A percentile compares a stretch with the other conserved stretches of the same genome.
phyloP scores from a whole-genome alignment of 2,888 invertebrate species.

The Scelioninae gen. 1 region DNA sequence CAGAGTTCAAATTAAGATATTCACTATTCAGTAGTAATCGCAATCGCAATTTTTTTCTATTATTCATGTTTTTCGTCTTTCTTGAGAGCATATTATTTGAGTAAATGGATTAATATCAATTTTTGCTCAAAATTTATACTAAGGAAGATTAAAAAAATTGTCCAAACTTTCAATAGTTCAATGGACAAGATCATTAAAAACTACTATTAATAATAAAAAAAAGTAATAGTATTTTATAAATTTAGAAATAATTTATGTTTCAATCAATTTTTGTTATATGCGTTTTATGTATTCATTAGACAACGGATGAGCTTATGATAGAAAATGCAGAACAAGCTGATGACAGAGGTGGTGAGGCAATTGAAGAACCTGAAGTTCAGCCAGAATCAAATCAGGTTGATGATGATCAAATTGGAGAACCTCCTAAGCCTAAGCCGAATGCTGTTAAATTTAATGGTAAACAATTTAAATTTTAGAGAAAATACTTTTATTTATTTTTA shows the following conservation, averaged over 20 bases:
- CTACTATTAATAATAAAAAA: background rate
- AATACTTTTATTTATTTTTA: too few species aligned
- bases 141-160: too few species aligned
- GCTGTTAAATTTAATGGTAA: slow-evolving; percentile 80
- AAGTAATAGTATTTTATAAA: background rate
- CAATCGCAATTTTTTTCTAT: too few species aligned
- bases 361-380: slow-evolving; percentile 85
- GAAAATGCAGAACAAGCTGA: slow-evolving; percentile 80
- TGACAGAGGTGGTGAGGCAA: slow-evolving; percentile 82
- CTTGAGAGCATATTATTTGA: too few species aligned
- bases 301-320: slow-evolving; percentile 79
- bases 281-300: slow-evolving; percentile 66
- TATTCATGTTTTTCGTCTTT: too few species aligned
- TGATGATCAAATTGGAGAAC: slow-evolving; percentile 82
- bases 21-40: too few species aligned
- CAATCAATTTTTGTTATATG: background rate
- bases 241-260: background rate
- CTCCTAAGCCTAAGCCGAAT: slow-evolving; percentile 80
- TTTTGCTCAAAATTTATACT: too few species aligned
- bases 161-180: too few species aligned
- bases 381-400: slow-evolving; percentile 81
- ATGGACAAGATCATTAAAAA: too few species aligned
- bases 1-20: too few species aligned
- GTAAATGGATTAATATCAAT: too few species aligned
- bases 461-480: background rate